Evolutionary conservation across 2,113 vertebrate species (phyloP).

Genomic region (Leptobrachium ailaonicum): DNA sequence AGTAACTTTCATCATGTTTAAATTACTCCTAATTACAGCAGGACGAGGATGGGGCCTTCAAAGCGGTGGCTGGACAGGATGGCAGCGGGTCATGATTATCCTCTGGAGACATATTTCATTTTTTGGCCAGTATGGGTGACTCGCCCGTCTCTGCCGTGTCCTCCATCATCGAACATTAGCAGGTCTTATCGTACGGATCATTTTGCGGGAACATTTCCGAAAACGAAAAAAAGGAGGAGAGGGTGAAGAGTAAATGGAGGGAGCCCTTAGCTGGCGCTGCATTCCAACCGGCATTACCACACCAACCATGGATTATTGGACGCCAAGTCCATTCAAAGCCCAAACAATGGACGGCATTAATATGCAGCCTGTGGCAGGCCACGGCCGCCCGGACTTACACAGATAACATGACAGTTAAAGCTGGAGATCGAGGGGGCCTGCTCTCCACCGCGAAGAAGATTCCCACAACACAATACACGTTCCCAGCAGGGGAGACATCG

Average conservation of each 20-base stretch:
- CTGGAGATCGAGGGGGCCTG: background rate
- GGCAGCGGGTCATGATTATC: slow-evolving; percentile 59
- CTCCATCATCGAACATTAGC: slow-evolving; percentile 50
- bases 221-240: background rate
- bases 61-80: slow-evolving; percentile 62
- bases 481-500: background rate
- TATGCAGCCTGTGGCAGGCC: slow-evolving; percentile 15
- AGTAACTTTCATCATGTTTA: slow-evolving; percentile 75
- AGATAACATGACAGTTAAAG: slow-evolving; percentile 31
- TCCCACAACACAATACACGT: background rate
- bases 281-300: slow-evolving; percentile 38
- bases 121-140: slow-evolving; percentile 47
- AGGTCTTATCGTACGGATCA: slow-evolving; percentile 52
- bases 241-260: slow-evolving; percentile 52
- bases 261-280: slow-evolving; percentile 30
- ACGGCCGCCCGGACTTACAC: slow-evolving; percentile 5
- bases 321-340: slow-evolving; percentile 45
- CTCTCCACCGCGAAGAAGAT: background rate
- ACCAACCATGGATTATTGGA: slow-evolving; percentile 34
- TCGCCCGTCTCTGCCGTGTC: slow-evolving; percentile 45
- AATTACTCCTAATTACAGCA: slow-evolving; percentile 75
- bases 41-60: slow-evolving; percentile 77
- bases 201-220: slow-evolving; percentile 50
- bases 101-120: slow-evolving; percentile 51
- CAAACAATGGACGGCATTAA: slow-evolving; percentile 5